Evolutionary conservation across 92 coral and sea anemone genomes (phyloP), one percentile per base, ranked within the genome.

Genomic region (Diadumene lineata): DNA sequence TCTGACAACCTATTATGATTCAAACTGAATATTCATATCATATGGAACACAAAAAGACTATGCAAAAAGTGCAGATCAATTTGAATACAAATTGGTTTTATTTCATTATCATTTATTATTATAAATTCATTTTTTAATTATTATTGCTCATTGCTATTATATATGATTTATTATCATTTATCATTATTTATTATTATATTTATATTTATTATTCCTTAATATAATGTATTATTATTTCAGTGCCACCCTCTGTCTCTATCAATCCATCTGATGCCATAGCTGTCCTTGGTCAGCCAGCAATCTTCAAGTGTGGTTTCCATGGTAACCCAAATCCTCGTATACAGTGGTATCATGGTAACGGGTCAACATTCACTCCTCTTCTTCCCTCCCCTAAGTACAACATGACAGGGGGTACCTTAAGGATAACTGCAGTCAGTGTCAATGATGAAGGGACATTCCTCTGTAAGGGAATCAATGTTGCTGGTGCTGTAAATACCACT

Each of bases 261-360:
- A 30, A 78, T 43, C 96, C 97, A 6, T 69, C 73, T 26, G 88
- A 94, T 61, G 88, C 84, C 43, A 84, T 86, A 2, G 81, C 78
- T 50, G 75, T 77, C 11, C 92, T 92, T 56, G 98, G 97, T 3
- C 90, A 84, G 69, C 73, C 88, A 10, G 89, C 82, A 1, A 79
- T 67, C 61, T 88, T 94, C 66, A 53, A 31, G 34, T 94, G 98
- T 53, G 64, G 57, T 31, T 94, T 92, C 85, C 62, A 58, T 69
- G 98, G 97, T 11, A 85, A 78, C 53, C 98, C 98, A 31, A 69
- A 43, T 4, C 98, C 98, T 19, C 66, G 51, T 25, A 68, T 82
- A 69, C 43, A 60, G 60, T 94, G 98, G 98, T 88, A 80, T 73
- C 88, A 81, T 71, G 50, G 31, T 43, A 83, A 63, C 43, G 85